Percentiles rank a stretch among this genome's conserved stretches.
These are phyloP conservation scores for Onychostoma macrolepis DNA, from an alignment of 2,113 vertebrate species.

Conservation along the genomic window DNA sequence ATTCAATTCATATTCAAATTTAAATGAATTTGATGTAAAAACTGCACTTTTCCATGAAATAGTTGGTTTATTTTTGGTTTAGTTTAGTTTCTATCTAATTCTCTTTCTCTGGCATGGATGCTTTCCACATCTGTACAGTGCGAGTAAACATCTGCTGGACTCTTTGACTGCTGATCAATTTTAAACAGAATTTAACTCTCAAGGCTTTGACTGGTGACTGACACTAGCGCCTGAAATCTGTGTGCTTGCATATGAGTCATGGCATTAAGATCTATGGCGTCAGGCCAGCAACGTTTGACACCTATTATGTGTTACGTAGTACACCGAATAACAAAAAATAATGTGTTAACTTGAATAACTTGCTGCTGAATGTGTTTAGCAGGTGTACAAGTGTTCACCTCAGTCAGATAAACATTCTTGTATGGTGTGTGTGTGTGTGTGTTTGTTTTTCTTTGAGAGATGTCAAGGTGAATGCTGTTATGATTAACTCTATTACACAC, in stretches of 20 bases:
- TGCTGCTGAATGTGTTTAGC: slow-evolving; percentile 10
- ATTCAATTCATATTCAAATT: not conserved
- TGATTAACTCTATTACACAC: slow-evolving; percentile 19
- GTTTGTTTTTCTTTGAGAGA: not conserved
- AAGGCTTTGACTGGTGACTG: slow-evolving; percentile 6
- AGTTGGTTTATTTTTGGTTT: not conserved
- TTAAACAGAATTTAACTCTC: not conserved
- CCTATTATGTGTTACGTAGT: not conserved
- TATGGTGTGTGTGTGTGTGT: not conserved
- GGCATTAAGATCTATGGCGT: not conserved
- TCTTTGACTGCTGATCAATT: not conserved
- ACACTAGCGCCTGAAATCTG: not conserved
- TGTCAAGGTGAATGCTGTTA: slow-evolving; percentile 10
- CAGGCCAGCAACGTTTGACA: not conserved
- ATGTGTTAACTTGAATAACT: not conserved
- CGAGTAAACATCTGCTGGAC: not conserved
- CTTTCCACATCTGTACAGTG: not conserved
- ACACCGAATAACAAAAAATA: not conserved
- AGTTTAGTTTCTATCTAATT: not conserved
- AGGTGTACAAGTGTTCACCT: slow-evolving; percentile 2
- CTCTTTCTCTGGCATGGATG: not conserved
- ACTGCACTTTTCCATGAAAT: not conserved
- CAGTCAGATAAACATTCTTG: not conserved
- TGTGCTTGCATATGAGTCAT: not conserved
- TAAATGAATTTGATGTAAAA: not conserved